Base-by-base conservation (phyloP, 2,113 vertebrate genomes). In the Triplophysa rosa region DNA sequence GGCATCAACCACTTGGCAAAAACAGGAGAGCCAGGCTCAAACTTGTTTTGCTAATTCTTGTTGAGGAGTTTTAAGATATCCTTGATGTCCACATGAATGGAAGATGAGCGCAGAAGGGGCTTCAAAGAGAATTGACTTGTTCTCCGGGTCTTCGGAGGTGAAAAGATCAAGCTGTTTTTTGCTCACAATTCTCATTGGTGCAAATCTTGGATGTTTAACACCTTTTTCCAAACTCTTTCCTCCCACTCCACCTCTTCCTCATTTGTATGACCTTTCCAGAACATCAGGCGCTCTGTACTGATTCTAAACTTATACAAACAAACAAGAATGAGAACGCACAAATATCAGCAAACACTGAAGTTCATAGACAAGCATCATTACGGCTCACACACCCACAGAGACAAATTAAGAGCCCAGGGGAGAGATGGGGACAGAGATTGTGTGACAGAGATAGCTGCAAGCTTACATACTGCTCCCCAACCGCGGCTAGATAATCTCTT, bases 371-470 rank as follows among this genome's bases (percentile, higher is more conserved):
- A 21, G 17, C 45, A 49, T 17, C 54, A 69, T 49, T 49, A 13
- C 42, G 21, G 24, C 42, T 49, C 42, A 24, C 17, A 69, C 45
- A 69, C 67, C n/a, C 67, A 69, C 67, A 49, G 42, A 69, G 42
- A 69, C 45, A 70, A 21, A 67, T n/a, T 67, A 33, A 17, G 19
- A 21, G n/a, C 54, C 54, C 1, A 9, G 54, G 7, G 17, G 54
- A 58, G 54, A 58, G 19, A 58, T 58, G 33, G 17, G 16, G 33
- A 71, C 26, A 56, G 49, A 71, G 56, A 33, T 33, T 56, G 47
- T 71, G 19, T 58, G n/a, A 58, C 54, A 58, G 19, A 37, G 33
- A 37, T 58, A 58, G 54, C 54, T 58, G 17, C n/a, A 58, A 2
- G 8, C 54, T 21, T 21, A 21, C 54, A 21, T 9, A 21, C n/a